Percentiles rank a stretch among this genome's conserved stretches.
phyloP scores from a whole-genome alignment of 2,888 invertebrate genomes.

The Creontiades dilutus region DNA sequence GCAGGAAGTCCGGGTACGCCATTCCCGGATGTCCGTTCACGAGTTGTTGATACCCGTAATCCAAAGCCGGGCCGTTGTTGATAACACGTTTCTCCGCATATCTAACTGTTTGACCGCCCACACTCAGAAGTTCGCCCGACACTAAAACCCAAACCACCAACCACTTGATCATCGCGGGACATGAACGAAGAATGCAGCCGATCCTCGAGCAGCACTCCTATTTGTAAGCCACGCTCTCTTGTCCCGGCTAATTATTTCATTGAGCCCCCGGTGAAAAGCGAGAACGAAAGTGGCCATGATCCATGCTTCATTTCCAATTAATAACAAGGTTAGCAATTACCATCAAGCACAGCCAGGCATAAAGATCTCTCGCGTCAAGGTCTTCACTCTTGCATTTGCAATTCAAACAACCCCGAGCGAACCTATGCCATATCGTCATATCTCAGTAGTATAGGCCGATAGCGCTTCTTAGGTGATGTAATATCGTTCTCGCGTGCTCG shows the following conservation, averaged over 20 bases:
- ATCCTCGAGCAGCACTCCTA: constrained; percentile 59
- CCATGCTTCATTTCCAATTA: constrained; percentile 70
- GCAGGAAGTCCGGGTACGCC: constrained; percentile 70
- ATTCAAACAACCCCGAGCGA: constrained; percentile 14
- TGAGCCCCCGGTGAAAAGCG: constrained; percentile 65
- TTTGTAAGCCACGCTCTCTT: constrained; percentile 72
- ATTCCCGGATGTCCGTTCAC: constrained; percentile 46
- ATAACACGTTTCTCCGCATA: constrained; percentile 76
- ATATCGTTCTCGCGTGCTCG: constrained; percentile 48
- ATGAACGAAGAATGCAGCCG: constrained; percentile 55
- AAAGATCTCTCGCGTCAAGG: constrained; percentile 35
- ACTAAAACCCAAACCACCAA: constrained; percentile 22
- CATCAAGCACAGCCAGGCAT: constrained; percentile 52
- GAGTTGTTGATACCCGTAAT: constrained; percentile 61
- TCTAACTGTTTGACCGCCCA: constrained; percentile 17
- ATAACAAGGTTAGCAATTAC: constrained; percentile 66
- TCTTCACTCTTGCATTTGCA: constrained; percentile 53
- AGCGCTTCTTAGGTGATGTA: constrained; percentile 29
- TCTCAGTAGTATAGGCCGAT: not conserved
- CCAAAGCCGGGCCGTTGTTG: constrained; percentile 52
- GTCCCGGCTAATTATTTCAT: constrained; percentile 61
- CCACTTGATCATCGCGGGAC: constrained; percentile 68
- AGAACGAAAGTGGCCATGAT: constrained; percentile 59
- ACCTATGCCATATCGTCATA: constrained; percentile 15
- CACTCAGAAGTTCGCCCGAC: constrained; percentile 36